Conservation (phyloP, 1,140 invertebrate species). For the Globodera ellingtonae region DNA sequence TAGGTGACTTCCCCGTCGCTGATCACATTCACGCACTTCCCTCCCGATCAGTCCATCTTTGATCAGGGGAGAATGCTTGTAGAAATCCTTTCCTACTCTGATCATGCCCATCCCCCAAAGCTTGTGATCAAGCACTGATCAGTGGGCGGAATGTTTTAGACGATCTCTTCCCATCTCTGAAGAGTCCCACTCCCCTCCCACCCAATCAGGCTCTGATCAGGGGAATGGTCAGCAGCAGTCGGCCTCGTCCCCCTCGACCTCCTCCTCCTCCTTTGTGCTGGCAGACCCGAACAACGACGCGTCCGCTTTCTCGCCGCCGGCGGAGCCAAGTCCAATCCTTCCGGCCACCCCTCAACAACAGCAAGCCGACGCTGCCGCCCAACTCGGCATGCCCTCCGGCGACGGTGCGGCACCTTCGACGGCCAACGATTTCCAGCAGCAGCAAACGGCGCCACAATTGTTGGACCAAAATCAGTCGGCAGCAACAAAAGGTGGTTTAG, state of each 20-base stretch:
- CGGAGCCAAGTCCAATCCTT: slow-evolving; percentile 18
- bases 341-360: neutral
- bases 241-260: neutral
- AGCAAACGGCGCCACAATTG: neutral
- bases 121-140: too few species aligned
- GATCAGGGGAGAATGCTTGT: too few species aligned
- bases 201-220: neutral
- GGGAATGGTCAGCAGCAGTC: neutral
- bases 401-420: too few species aligned
- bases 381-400: neutral
- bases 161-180: too few species aligned
- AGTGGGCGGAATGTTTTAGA: too few species aligned
- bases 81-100: too few species aligned
- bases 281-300: slow-evolving; percentile 13
- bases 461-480: neutral
- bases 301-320: slow-evolving; percentile 8
- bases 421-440: neutral
- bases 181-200: too few species aligned
- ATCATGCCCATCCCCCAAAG: too few species aligned
- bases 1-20: too few species aligned
- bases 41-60: neutral
- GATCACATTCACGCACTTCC: too few species aligned
- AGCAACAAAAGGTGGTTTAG: neutral
- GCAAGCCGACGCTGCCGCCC: neutral
- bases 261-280: slow-evolving; percentile 24